Evolutionary conservation across 2,797 vertebrate species (phyloP), one percentile per base, ranked within the genome.

Genomic region (Serranus cabrilla): DNA sequence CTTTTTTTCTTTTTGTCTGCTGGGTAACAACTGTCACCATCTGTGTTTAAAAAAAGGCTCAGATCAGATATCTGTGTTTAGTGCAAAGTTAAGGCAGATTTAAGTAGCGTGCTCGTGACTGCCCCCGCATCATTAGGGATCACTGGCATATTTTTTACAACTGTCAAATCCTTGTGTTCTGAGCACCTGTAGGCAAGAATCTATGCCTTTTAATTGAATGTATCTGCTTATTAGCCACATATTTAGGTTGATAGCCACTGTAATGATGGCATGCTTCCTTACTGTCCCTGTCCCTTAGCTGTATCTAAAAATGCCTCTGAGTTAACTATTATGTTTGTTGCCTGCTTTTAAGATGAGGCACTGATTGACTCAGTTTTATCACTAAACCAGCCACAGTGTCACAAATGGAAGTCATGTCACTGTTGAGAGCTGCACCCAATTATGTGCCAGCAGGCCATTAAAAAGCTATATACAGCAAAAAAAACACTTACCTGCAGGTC

Each of bases 1-100:
- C 34, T 34, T 34, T 34, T 34, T 34, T 51, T 71, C 10, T 61
- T 69, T 40, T 77, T 80, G 75, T 84, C 81, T 77, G 52, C 62
- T 50, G 77, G 80, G 71, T 77, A 71, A 61, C 74, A 86, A 73
- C 43, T 78, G 78, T 86, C 78, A 61, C 46, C 23, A n/a, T 71
- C 62, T 65, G 51, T 63, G 49, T 56, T 18, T 13, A 5, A 43
- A 47, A 49, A 78, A 54, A 68, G 39, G n/a, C 31, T 31, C 31
- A 23, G 31, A 65, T 59, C 21, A 70, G 52, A 25, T 52, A 66
- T 71, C 62, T 67, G 5, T 51, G 5, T 51, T 63, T 23, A 10
- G 62, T 67, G 43, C 60, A 73, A 45, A 72, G 23, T 9, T 67
- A n/a, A 72, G n/a, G 18, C 20, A 50, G 16, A 34, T 11, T 73